Base-by-base conservation (phyloP, 2,797 vertebrate species). In the Microctenopoma lineatum region DNA sequence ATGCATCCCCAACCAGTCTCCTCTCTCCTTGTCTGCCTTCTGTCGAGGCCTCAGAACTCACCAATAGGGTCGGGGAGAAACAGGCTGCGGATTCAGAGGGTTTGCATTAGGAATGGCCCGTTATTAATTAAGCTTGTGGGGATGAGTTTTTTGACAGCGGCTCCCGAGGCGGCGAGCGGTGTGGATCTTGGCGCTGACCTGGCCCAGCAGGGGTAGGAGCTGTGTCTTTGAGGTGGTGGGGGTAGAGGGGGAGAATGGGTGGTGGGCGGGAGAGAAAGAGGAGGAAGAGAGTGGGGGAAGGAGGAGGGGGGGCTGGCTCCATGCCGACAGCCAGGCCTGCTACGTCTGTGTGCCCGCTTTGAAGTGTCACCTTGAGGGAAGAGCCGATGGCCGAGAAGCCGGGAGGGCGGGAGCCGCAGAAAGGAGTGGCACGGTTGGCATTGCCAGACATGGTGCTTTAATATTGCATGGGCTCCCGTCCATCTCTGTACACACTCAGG, bases 341-440 rank as follows among this genome's bases (percentile, higher is more conserved):
- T 77, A 92, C 73, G 92, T 93, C 96, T 94, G 67, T 7, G 84
- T 76, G 73, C 41, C 92, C 81, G 51, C 97, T 98, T 97, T 98
- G 96, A 98, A 95, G 95, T 97, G 96, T 96, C 97, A 96, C 59
- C 88, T 96, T 95, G 93, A 95, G 94, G 90, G 91, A 94, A 92
- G 92, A 94, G 91, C 85, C 90, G 89, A 91, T 93, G 92, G 93
- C 93, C 92, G 90, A 88, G 91, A 91, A 91, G 90, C 87, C 60
- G 66, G 90, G 86, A 91, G 91, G 91, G 91, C 88, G 88, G 92
- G 92, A 84, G 91, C 86, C 60, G 75, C 72, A 73, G 86, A 89
- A 83, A 93, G 92, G 90, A 93, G 92, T 92, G 92, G 89, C 92
- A 91, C 83, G 85, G 84, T 88, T 93, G 91, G 91, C 91, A 87